phyloP scores from a whole-genome alignment of 2,113 vertebrate genomes.

The Malurus cyaneus region DNA sequence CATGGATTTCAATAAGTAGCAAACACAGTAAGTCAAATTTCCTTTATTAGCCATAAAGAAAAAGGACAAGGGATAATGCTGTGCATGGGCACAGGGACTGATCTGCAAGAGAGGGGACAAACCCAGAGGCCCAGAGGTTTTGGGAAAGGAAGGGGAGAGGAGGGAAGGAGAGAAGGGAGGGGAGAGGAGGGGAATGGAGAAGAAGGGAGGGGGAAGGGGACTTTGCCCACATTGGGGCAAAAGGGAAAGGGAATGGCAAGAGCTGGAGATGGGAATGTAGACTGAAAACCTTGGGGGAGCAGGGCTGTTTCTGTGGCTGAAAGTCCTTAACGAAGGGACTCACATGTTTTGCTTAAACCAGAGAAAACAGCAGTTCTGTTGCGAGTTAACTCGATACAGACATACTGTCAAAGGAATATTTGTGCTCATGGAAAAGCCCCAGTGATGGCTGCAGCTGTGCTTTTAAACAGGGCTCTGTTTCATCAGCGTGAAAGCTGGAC shows the following conservation, averaged over 20 bases:
- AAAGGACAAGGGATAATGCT: not conserved
- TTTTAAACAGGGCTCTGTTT: constrained; percentile 50
- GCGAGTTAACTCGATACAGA: not conserved
- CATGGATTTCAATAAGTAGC: not conserved
- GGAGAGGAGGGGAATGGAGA: not conserved
- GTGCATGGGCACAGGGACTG: not conserved
- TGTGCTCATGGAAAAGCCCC: not conserved
- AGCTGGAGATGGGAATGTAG: not conserved
- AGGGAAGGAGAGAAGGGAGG: too few relatives aligned
- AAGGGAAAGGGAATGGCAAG: not conserved
- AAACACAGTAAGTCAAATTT: not conserved
- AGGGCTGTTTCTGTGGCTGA: not conserved
- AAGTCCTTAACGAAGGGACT: constrained; percentile 5
- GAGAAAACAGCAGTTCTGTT: constrained; percentile 16
- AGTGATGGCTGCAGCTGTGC: not conserved
- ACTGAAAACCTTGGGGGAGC: not conserved
- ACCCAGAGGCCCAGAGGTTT: not conserved
- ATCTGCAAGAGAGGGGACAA: not conserved
- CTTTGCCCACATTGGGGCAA: too few relatives aligned
- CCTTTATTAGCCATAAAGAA: not conserved
- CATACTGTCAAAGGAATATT: constrained; percentile 49
- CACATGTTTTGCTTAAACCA: not conserved
- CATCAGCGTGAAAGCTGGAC: accelerated
- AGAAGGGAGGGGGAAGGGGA: not conserved
- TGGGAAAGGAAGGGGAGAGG: too few relatives aligned